Evolutionary conservation across 2,888 invertebrate genomes (phyloP), one percentile per base, ranked within the genome.

Genomic region (Anarsia innoxiella): DNA sequence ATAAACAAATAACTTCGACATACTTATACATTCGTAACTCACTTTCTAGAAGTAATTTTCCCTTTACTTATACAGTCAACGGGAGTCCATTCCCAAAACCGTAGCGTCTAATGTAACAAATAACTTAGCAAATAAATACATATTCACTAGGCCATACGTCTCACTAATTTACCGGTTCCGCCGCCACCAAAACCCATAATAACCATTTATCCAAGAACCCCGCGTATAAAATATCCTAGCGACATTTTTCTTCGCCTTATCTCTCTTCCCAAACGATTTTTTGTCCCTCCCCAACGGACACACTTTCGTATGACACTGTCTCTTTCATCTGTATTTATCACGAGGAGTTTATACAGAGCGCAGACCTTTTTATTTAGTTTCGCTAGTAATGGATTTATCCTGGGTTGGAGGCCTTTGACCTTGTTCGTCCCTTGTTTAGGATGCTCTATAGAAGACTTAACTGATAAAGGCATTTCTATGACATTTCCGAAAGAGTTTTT

Each of bases 241-340:
- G 80, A 80, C 82, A 83, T 84, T 84, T 83, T 84, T 83, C 83
- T 78, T 74, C 53, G 64, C 66, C 74, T 83, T 84, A 84, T 84
- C 83, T 80, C 36, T 50, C 59, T 65, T 66, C 59, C 70, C 83
- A 83, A 82, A 73, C 79, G 59, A 44, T 53, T 29, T 44, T 47
- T 41, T 49, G 39, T 67, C 66, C 49, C 55, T 48, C 49, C 69
- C 57, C 31, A 36, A 11, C 61, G 37, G 12, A 14, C 3, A 14
- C 23, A 25, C 29, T 15, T 23, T n/a, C 23, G 23, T 46, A 53
- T 64, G 38, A 33, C 12, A 31, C 44, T 40, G 38, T 70, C 66
- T 53, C 59, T 36, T 26, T 72, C 45, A n/a, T n/a, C n/a, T 31
- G 55, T 57, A 65, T 77, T 75, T 77, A 75, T 76, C 76, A 66